These are phyloP conservation scores for Andrena fulva DNA, from an alignment of 2,888 invertebrate genomes.

Conservation along the genomic window DNA sequence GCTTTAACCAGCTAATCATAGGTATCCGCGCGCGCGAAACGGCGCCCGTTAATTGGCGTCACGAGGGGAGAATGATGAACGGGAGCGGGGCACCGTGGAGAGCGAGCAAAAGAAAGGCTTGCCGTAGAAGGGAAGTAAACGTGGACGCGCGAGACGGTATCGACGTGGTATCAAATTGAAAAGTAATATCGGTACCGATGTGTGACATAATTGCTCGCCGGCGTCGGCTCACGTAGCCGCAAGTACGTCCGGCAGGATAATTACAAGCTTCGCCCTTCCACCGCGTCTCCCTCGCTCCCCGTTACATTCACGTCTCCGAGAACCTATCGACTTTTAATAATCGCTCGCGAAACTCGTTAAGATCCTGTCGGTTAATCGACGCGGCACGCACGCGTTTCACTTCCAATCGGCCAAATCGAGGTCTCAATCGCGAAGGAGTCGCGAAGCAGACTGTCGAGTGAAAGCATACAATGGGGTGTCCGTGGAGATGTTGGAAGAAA, in stretches of 20 bases:
- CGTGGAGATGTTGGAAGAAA: background rate
- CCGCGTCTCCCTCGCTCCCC: background rate
- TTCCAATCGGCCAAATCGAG: constrained; percentile 73
- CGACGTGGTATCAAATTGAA: constrained; percentile 67
- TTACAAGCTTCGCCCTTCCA: constrained; percentile 69
- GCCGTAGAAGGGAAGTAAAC: constrained; percentile 21
- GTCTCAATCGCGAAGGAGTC: constrained; percentile 61
- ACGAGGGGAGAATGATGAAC: constrained; percentile 43
- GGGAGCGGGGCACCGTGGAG: constrained; percentile 10
- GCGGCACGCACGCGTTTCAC: constrained; percentile 65
- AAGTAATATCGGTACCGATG: constrained; percentile 67
- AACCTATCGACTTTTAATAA: constrained; percentile 77
- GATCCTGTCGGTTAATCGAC: constrained; percentile 69
- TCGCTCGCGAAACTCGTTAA: constrained; percentile 78
- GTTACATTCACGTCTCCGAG: constrained; percentile 9
- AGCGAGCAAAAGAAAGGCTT: constrained; percentile 11
- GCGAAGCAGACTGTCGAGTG: background rate
- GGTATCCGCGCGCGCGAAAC: constrained; percentile 40
- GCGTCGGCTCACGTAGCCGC: constrained; percentile 65
- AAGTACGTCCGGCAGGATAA: constrained; percentile 72
- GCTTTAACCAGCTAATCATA: constrained; percentile 67
- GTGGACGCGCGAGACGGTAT: constrained; percentile 15
- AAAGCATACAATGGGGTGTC: background rate
- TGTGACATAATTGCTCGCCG: constrained; percentile 75
- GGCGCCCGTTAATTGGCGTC: constrained; percentile 63